Conservation (phyloP, 2,888 invertebrate genomes). For the Microctonus brassicae region DNA sequence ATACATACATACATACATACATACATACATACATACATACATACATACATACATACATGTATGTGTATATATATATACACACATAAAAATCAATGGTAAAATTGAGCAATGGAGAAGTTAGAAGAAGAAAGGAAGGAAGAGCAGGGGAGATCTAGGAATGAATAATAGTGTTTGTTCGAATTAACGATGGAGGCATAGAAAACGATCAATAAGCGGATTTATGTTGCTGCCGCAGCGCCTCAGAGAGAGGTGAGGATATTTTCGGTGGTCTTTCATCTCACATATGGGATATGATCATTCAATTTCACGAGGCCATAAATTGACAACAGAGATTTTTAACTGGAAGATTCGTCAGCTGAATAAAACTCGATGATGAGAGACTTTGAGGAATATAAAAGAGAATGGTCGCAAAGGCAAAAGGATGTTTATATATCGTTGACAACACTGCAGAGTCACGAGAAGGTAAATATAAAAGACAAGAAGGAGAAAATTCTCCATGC, state of each 20-base stretch:
- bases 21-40: no score
- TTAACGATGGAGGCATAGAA: conserved; percentile 9
- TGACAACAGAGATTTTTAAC: neutral
- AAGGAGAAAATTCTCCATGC: conserved; percentile 40
- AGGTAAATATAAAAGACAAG: neutral
- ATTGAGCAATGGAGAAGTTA: neutral
- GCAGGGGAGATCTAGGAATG: neutral
- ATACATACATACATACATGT: no score
- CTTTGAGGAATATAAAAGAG: conserved; percentile 1
- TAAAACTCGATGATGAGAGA: conserved; percentile 12
- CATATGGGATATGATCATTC: conserved; percentile 8
- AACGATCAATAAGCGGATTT: conserved; percentile 25
- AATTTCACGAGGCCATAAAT: conserved; percentile 12
- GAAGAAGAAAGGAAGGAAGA: neutral
- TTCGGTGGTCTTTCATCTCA: conserved; percentile 18
- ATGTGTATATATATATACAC: conserved; percentile 12
- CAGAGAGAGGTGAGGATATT: conserved; percentile 20
- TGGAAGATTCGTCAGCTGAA: neutral
- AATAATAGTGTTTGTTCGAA: conserved; percentile 25
- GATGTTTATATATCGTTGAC: conserved; percentile 11
- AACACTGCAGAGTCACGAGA: conserved; percentile 9
- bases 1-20: no score
- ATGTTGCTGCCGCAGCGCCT: neutral
- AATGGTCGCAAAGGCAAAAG: neutral
- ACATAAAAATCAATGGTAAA: neutral